A percentile compares a stretch with the other conserved stretches of the same genome.
Conservation (phyloP, 2,797 vertebrate genomes). For the Pachyuromys duprasi region DNA sequence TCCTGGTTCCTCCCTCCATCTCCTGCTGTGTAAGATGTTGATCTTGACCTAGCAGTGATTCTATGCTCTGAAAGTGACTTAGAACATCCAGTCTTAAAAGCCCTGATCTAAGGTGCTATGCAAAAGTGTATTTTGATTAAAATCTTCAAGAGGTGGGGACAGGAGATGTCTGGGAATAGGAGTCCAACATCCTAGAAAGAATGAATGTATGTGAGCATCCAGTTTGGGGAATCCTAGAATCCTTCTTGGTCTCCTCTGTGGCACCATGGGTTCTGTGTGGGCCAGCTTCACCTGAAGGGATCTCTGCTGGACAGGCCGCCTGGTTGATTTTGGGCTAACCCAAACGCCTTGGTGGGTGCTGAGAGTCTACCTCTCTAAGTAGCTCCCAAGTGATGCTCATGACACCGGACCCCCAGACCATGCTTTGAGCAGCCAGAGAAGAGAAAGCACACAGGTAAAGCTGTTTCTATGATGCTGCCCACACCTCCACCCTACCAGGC, state of each 20-base stretch:
- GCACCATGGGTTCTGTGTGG: background rate
- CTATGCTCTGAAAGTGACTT: slow-evolving; percentile 46
- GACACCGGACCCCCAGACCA: background rate
- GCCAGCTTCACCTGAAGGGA: background rate
- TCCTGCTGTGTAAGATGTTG: slow-evolving; percentile 23
- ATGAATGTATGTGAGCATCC: background rate
- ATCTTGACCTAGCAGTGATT: slow-evolving; percentile 15
- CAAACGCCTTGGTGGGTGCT: background rate
- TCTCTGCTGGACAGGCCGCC: background rate
- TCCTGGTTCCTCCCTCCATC: background rate
- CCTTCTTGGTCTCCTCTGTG: background rate
- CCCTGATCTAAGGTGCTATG: background rate
- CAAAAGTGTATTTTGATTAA: slow-evolving; percentile 18
- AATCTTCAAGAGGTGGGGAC: background rate
- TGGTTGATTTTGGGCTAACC: too few relatives aligned
- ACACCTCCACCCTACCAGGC: too few relatives aligned
- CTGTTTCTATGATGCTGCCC: background rate
- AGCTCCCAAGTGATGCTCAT: background rate
- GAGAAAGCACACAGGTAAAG: background rate
- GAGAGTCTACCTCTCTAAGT: background rate
- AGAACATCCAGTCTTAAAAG: slow-evolving; percentile 29
- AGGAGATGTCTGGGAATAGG: background rate
- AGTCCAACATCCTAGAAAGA: background rate
- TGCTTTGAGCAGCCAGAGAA: background rate
- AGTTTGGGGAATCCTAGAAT: background rate